Percentiles rank a stretch among this genome's conserved stretches.
These are phyloP conservation scores for Dicyrtomina minuta DNA, from an alignment of 2,888 invertebrate species.

Conservation along the genomic window DNA sequence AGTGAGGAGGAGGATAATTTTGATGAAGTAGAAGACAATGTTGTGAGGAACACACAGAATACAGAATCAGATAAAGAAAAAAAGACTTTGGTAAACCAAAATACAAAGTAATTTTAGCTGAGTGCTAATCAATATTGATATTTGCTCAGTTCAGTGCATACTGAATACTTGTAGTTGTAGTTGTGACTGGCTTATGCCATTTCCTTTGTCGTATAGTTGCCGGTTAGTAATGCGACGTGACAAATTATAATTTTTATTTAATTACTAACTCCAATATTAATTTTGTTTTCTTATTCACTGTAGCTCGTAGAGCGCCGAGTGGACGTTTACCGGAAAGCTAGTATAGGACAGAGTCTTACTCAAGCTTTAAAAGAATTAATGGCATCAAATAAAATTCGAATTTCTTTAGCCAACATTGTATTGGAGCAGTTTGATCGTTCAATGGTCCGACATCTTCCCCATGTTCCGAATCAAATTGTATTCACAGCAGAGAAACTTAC, in stretches of 20 bases:
- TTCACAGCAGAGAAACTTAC: constrained; percentile 5
- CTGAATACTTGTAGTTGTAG: too few species aligned
- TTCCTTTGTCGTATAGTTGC: too few species aligned
- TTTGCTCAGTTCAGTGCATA: background rate
- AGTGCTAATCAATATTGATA: too few species aligned
- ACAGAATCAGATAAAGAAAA: background rate
- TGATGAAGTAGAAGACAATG: too few species aligned
- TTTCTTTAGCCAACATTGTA: background rate
- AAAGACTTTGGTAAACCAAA: background rate
- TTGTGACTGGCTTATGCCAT: too few species aligned
- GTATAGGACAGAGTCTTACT: background rate
- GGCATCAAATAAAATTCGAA: background rate
- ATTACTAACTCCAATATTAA: too few species aligned
- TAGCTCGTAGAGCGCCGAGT: constrained; percentile 9
- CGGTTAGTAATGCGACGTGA: too few species aligned
- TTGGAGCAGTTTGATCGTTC: constrained; percentile 17
- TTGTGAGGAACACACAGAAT: too few species aligned
- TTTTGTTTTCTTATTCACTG: background rate
- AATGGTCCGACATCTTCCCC: background rate
- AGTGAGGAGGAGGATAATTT: too few species aligned
- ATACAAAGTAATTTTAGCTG: background rate
- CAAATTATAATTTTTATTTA: background rate
- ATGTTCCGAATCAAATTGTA: constrained; percentile 11
- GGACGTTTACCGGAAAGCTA: constrained; percentile 14
- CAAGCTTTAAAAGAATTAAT: constrained; percentile 6